Evolutionary conservation across 2,888 invertebrate genomes (phyloP), one percentile per base, ranked within the genome.

Genomic region (Crioceris asparagi): DNA sequence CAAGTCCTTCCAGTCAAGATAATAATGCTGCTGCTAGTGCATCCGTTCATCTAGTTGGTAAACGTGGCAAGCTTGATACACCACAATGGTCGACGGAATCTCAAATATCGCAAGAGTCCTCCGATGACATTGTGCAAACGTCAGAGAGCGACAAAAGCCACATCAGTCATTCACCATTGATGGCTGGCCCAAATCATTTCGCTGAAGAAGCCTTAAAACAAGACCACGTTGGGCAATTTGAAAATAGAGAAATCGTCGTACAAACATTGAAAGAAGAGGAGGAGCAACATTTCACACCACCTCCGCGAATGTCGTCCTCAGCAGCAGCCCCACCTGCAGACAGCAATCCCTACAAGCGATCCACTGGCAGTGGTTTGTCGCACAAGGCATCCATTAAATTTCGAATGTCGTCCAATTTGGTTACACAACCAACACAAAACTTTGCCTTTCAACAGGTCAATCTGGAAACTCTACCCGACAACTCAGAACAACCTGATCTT

Each of bases 11-110:
- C n/a, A n/a, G n/a, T n/a, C n/a, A n/a, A n/a, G n/a, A n/a, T n/a
- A n/a, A n/a, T n/a, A n/a, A n/a, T n/a, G n/a, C n/a, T n/a, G n/a
- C n/a, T n/a, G n/a, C n/a, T n/a, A n/a, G n/a, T n/a, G n/a, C n/a
- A n/a, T n/a, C n/a, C n/a, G n/a, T n/a, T n/a, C n/a, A n/a, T n/a
- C n/a, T n/a, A n/a, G n/a, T n/a, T n/a, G n/a, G 15, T 36, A 43
- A 33, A 49, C 11, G 41, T 35, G n/a, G 29, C 32, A 23, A 44
- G 32, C 66, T 31, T 68, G 66, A 65, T 10, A 65, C 75, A 14
- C 75, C 75, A 2, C 76, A 77, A 49, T 77, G 76, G 77, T 77
- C 77, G 4, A 73, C 72, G 36, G 77, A 77, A 54, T 76, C 76
- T 21, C 75, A 77, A 56, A 69, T 74, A 61, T 76, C 75, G 7